Conservation (phyloP, 2,888 invertebrate species). For the Phyllotreta cruciferae region DNA sequence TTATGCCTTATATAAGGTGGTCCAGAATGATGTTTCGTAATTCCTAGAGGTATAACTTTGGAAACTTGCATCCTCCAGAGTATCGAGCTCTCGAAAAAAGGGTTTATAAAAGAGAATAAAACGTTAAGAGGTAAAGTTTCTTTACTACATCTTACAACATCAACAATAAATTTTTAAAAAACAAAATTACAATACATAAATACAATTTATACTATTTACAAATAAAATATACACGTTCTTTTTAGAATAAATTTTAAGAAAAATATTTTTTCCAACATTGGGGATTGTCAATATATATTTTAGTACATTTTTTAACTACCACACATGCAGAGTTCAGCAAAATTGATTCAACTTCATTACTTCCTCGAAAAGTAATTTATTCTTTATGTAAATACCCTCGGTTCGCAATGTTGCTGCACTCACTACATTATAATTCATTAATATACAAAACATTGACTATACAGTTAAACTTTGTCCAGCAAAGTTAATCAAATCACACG, state of each 20-base stretch:
- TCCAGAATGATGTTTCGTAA: too few species aligned
- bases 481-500: slow-evolving; percentile 33
- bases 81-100: too few species aligned
- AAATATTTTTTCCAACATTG: slow-evolving; percentile 22
- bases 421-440: slow-evolving; percentile 25
- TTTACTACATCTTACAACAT: slow-evolving; percentile 25
- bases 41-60: too few species aligned
- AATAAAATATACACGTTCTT: slow-evolving; percentile 19
- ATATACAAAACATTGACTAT: slow-evolving; percentile 21
- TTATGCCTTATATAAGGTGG: too few species aligned
- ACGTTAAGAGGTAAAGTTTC: slow-evolving; percentile 2
- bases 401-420: neutral
- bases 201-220: slow-evolving; percentile 15
- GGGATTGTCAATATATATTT: slow-evolving; percentile 27
- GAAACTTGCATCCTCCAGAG: too few species aligned
- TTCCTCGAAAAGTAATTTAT: too few species aligned
- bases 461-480: slow-evolving; percentile 35
- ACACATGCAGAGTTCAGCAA: neutral
- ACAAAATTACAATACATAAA: slow-evolving; percentile 8
- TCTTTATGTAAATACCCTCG: too few species aligned
- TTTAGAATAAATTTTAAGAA: slow-evolving; percentile 28
- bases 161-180: slow-evolving; percentile 22
- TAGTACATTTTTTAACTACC: slow-evolving; percentile 16
- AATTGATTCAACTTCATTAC: too few species aligned
- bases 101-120: too few species aligned